Percentiles rank a stretch among this genome's conserved stretches.
Evolutionary conservation across 2,797 vertebrate species (phyloP).

Genomic region (Sus cebifrons): DNA sequence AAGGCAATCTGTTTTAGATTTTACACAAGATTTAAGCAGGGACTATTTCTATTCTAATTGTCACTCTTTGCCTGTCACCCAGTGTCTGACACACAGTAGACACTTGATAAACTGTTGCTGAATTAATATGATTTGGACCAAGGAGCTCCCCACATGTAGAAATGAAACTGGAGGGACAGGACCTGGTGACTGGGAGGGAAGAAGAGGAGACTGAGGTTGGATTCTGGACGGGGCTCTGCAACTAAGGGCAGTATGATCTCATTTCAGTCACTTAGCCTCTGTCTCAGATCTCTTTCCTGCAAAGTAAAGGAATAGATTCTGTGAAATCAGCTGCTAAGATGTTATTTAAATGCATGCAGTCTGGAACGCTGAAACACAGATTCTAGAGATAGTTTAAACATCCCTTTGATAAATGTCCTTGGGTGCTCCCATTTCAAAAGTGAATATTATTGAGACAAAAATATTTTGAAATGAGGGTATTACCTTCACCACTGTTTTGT

Average conservation of each 20-base stretch:
- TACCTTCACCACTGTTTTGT: conserved; percentile 78
- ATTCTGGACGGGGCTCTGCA: neutral
- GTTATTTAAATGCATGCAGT: neutral
- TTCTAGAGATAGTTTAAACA: neutral
- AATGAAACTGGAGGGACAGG: neutral
- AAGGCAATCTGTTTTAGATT: neutral
- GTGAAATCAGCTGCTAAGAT: conserved; percentile 29
- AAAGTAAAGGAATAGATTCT: neutral
- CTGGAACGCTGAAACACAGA: conserved; percentile 3
- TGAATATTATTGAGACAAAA: conserved; percentile 49
- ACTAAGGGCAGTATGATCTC: neutral
- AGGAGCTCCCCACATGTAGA: neutral
- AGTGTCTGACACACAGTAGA: neutral
- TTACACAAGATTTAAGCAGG: neutral
- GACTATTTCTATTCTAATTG: neutral
- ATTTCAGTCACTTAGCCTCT: neutral
- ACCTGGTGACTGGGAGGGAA: neutral
- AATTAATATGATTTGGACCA: neutral
- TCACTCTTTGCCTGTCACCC: neutral
- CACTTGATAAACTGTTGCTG: neutral
- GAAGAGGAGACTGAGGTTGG: neutral
- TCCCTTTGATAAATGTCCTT: neutral
- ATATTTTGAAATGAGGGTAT: conserved; percentile 60
- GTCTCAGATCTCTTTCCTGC: neutral
- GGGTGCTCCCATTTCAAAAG: conserved; percentile 34